These are phyloP conservation scores for Acrocyrtus sp. DNA, from an alignment of 2,888 invertebrate genomes.

Conservation along the genomic window DNA sequence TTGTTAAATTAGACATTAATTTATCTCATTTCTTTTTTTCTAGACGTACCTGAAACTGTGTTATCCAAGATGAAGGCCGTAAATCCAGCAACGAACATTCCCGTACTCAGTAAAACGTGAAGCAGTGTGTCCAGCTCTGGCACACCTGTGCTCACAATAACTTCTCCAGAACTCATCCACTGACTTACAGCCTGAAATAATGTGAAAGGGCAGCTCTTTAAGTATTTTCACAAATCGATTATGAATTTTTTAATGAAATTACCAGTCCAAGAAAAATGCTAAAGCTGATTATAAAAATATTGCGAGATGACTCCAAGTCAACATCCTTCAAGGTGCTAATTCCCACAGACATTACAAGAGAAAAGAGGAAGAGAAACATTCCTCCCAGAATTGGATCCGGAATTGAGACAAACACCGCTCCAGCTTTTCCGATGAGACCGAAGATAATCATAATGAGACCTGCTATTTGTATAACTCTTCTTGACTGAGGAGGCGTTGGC, in stretches of 20 bases:
- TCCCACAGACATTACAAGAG: constrained; percentile 83
- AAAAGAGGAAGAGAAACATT: constrained; percentile 84
- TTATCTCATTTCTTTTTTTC: neutral
- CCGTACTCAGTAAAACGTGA: constrained; percentile 79
- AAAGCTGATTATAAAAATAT: constrained; percentile 90
- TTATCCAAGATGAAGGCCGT: constrained; percentile 80
- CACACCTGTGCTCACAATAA: constrained; percentile 74
- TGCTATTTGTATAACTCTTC: constrained; percentile 82
- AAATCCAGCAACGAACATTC: constrained; percentile 80
- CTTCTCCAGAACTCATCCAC: constrained; percentile 77
- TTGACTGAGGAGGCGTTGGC: constrained; percentile 71
- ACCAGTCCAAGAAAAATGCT: constrained; percentile 85
- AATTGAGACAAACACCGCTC: constrained; percentile 74
- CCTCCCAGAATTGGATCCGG: constrained; percentile 81
- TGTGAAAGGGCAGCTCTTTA: constrained; percentile 72
- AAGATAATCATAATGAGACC: constrained; percentile 79
- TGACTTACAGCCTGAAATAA: constrained; percentile 73
- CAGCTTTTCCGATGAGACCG: constrained; percentile 80
- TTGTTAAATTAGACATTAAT: neutral
- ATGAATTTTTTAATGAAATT: constrained; percentile 83
- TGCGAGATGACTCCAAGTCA: constrained; percentile 83
- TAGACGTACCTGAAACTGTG: constrained; percentile 69
- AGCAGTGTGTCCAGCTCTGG: constrained; percentile 76
- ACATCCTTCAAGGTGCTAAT: constrained; percentile 83
- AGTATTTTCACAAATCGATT: constrained; percentile 72